These are phyloP conservation scores for Drosophila algonquin DNA, from an alignment of 2,888 invertebrate genomes.

Conservation along the genomic window DNA sequence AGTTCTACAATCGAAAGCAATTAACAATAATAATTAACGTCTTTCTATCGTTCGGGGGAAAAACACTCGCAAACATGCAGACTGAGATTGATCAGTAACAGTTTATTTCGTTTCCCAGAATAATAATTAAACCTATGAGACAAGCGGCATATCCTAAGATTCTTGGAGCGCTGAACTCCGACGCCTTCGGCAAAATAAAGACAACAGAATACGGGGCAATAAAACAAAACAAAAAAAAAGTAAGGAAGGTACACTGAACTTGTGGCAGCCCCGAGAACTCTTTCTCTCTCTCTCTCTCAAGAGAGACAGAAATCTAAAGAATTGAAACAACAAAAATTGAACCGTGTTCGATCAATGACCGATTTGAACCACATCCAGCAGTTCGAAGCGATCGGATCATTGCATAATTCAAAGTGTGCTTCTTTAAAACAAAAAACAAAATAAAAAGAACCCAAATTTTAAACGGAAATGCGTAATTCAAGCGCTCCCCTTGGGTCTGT, in stretches of 20 bases:
- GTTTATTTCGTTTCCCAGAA: neutral
- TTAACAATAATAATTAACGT: too few relatives aligned
- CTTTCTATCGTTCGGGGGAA: constrained; percentile 1
- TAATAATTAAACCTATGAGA: constrained; percentile 8
- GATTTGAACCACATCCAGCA: neutral
- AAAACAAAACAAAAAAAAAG: constrained; percentile 3
- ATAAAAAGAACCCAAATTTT: constrained; percentile 16
- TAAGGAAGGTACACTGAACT: constrained; percentile 38
- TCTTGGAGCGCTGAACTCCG: constrained; percentile 33
- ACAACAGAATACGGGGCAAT: constrained; percentile 7
- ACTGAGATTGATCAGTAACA: neutral
- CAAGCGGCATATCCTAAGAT: constrained; percentile 30
- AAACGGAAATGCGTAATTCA: constrained; percentile 60
- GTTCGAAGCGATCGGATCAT: constrained; percentile 38
- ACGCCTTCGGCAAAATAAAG: constrained; percentile 12
- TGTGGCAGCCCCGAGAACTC: constrained; percentile 6
- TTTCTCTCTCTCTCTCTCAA: constrained; percentile 12
- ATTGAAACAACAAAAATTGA: neutral
- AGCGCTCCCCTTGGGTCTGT: neutral
- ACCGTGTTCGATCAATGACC: constrained; percentile 27
- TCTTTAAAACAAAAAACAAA: constrained; percentile 7
- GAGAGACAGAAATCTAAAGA: constrained; percentile 14
- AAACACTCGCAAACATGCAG: neutral
- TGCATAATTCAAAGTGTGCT: constrained; percentile 59
- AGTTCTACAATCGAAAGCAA: neutral